Conservation (phyloP, 2,797 vertebrate species). For the Pteropus rufus region DNA sequence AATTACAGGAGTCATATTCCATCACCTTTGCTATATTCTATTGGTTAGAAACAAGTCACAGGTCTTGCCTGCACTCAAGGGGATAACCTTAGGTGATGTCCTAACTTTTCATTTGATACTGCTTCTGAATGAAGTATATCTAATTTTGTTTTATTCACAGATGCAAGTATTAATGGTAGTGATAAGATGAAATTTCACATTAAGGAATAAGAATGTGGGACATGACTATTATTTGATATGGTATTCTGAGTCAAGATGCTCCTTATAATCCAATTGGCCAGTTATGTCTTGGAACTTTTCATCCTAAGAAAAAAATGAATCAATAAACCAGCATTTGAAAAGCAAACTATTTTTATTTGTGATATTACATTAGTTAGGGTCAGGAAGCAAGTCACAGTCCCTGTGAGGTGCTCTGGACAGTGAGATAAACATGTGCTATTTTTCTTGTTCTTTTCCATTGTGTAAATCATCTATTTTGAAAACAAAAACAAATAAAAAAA, state of each 20-base stretch:
- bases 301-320: background rate
- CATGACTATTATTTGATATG: background rate
- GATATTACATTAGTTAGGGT: background rate
- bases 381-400: background rate
- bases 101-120: background rate
- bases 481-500: background rate
- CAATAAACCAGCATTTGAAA: background rate
- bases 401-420: background rate
- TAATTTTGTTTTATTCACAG: background rate
- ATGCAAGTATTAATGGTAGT: background rate
- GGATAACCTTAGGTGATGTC: background rate
- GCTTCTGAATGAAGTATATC: background rate
- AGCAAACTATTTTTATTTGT: background rate
- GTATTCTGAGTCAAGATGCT: background rate
- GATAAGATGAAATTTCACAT: background rate
- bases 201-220: background rate
- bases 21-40: background rate
- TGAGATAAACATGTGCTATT: background rate
- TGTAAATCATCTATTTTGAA: background rate
- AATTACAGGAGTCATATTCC: background rate
- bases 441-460: background rate
- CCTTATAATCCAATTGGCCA: background rate
- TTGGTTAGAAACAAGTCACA: background rate
- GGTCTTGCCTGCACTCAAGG: background rate
- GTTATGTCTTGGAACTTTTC: background rate